phyloP scores from a whole-genome alignment of 2,797 vertebrate genomes.

The Antennarius maculatus region DNA sequence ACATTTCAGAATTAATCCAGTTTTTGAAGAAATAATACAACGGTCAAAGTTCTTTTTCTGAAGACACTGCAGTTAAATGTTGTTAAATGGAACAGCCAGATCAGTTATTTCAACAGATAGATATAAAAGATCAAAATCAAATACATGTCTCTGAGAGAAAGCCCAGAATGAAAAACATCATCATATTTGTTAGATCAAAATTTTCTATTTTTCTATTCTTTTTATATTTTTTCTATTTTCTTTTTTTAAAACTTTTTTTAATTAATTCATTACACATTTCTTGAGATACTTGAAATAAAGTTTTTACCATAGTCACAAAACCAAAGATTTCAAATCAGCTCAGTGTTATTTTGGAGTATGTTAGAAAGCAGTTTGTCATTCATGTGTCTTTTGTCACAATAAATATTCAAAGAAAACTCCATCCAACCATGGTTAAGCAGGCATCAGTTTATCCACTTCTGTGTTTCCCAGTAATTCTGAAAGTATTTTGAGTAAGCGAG shows the following conservation, averaged over 20 bases:
- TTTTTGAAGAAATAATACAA: too few species aligned
- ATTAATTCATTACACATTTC: slow-evolving; percentile 6
- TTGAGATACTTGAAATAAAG: slow-evolving; percentile 8
- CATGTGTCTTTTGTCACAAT: background rate
- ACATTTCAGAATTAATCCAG: too few species aligned
- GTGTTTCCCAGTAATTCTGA: slow-evolving; percentile 3
- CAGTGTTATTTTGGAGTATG: slow-evolving; percentile 1
- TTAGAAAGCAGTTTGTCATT: slow-evolving; percentile 4
- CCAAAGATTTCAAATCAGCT: slow-evolving; percentile 1
- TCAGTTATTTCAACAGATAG: too few species aligned
- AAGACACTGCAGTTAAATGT: too few species aligned
- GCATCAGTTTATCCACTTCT: slow-evolving; percentile 10
- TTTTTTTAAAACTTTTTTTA: slow-evolving; percentile 3
- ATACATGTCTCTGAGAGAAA: background rate
- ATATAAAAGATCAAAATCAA: background rate
- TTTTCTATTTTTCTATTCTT: slow-evolving; percentile 23
- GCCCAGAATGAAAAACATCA: slow-evolving; percentile 11
- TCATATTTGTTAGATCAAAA: slow-evolving; percentile 29
- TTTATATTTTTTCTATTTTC: background rate
- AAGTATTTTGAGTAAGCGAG: slow-evolving; percentile 5
- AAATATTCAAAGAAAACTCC: slow-evolving; percentile 23
- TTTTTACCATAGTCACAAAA: slow-evolving; percentile 19
- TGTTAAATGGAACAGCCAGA: too few species aligned
- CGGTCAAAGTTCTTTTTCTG: too few species aligned
- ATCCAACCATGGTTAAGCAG: slow-evolving; percentile 9